Conservation (phyloP, 2,113 vertebrate species). For the Callopanchax toddi region DNA sequence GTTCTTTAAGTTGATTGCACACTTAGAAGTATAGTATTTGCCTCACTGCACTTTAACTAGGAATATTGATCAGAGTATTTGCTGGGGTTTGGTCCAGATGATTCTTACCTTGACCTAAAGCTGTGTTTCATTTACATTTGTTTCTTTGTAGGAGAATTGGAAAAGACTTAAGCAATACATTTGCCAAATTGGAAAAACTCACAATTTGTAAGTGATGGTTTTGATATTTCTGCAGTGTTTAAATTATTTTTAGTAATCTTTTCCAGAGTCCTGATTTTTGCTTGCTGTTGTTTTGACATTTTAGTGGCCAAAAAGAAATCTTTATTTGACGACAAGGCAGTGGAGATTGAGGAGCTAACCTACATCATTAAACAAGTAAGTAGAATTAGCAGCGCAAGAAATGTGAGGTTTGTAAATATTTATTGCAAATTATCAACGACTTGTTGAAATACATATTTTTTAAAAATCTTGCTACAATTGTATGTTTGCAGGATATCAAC, state of each 20-base stretch:
- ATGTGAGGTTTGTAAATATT: not conserved
- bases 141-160: constrained; percentile 86
- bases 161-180: constrained; percentile 93
- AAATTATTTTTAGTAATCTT: not conserved
- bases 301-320: constrained; percentile 94
- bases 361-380: constrained; percentile 93
- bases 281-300: constrained; percentile 15
- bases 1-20: not conserved
- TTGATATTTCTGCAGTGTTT: not conserved
- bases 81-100: not conserved
- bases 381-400: not conserved
- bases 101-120: not conserved
- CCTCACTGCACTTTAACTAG: not conserved
- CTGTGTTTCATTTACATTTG: not conserved
- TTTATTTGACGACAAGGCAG: constrained; percentile 91
- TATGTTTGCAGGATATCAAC: constrained; percentile 85
- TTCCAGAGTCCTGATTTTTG: not conserved
- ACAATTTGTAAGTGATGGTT: constrained; percentile 86
- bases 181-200: constrained; percentile 94
- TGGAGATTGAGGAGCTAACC: constrained; percentile 92
- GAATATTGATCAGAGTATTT: too few species aligned
- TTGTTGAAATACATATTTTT: not conserved
- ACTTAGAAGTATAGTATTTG: not conserved
- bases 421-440: not conserved
- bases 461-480: not conserved